Evolutionary conservation across 2,797 vertebrate species (phyloP).

Genomic region (Danio kyathit): DNA sequence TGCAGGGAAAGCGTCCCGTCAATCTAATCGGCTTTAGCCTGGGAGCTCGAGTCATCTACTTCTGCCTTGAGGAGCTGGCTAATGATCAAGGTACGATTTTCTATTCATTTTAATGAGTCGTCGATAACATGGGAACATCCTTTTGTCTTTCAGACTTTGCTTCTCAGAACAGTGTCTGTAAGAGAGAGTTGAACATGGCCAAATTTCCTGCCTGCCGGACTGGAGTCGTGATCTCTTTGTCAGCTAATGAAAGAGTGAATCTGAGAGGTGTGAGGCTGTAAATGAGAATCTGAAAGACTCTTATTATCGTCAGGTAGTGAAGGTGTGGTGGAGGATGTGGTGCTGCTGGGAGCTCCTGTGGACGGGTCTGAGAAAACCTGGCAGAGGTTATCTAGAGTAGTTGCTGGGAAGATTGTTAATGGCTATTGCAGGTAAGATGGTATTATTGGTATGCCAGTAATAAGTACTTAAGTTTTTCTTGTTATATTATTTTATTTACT

Average conservation of each 20-base stretch:
- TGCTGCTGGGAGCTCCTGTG: constrained; percentile 93
- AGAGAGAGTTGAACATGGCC: neutral
- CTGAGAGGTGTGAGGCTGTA: constrained; percentile 35
- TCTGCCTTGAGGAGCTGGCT: constrained; percentile 95
- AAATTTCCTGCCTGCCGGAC: neutral
- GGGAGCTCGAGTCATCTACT: constrained; percentile 96
- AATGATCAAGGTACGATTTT: constrained; percentile 86
- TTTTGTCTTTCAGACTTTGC: constrained; percentile 13
- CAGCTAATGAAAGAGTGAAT: constrained; percentile 18
- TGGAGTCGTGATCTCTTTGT: constrained; percentile 3
- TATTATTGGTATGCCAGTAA: neutral
- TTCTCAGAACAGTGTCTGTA: neutral
- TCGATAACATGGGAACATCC: neutral
- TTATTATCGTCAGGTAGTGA: constrained; percentile 80
- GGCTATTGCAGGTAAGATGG: constrained; percentile 90
- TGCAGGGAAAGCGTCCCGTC: constrained; percentile 91
- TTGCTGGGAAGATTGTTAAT: constrained; percentile 93
- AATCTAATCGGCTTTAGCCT: constrained; percentile 96
- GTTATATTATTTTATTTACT: no score
- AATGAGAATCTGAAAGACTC: constrained; percentile 33
- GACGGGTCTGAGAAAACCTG: constrained; percentile 92
- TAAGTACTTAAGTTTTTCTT: neutral
- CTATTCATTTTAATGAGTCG: neutral
- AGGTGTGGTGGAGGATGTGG: constrained; percentile 92
- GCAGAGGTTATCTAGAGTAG: constrained; percentile 86